Evolutionary conservation across 1,140 invertebrate species (phyloP).

Genomic region (Ostrea edulis): DNA sequence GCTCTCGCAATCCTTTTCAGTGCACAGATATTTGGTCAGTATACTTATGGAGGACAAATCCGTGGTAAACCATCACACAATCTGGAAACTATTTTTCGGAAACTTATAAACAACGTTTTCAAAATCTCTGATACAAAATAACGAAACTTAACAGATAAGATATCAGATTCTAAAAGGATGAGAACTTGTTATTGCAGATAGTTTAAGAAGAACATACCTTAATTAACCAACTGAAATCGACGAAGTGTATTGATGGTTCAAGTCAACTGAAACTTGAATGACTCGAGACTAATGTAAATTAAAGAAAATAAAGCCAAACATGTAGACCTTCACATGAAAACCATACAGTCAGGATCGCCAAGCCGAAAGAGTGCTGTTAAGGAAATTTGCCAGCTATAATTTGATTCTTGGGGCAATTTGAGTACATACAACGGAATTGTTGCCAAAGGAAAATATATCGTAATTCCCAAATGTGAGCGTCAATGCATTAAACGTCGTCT

Average conservation of each 20-base stretch:
- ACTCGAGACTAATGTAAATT: slow-evolving; percentile 51
- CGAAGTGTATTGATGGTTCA: background rate
- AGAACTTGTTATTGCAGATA: slow-evolving; percentile 35
- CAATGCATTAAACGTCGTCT: slow-evolving; percentile 68
- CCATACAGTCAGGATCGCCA: slow-evolving; percentile 53
- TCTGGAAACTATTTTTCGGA: slow-evolving; percentile 77
- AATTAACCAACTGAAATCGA: slow-evolving; percentile 15
- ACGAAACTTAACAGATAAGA: slow-evolving; percentile 59
- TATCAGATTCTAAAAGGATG: slow-evolving; percentile 40
- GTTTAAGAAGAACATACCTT: slow-evolving; percentile 25
- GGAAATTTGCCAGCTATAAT: slow-evolving; percentile 50
- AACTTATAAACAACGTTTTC: slow-evolving; percentile 60
- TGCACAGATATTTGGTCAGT: slow-evolving; percentile 64
- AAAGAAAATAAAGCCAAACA: slow-evolving; percentile 37
- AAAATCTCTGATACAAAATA: slow-evolving; percentile 55
- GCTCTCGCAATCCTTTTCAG: slow-evolving; percentile 80
- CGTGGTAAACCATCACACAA: slow-evolving; percentile 74
- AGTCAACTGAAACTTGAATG: slow-evolving; percentile 34
- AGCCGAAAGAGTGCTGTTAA: slow-evolving; percentile 43
- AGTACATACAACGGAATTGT: slow-evolving; percentile 65
- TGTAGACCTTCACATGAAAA: background rate
- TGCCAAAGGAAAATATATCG: slow-evolving; percentile 67
- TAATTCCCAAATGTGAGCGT: slow-evolving; percentile 69
- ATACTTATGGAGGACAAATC: slow-evolving; percentile 68
- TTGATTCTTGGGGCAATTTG: slow-evolving; percentile 64